Conservation (phyloP, 64 coral and sea anemone species). For the Exaiptasia diaphana region DNA sequence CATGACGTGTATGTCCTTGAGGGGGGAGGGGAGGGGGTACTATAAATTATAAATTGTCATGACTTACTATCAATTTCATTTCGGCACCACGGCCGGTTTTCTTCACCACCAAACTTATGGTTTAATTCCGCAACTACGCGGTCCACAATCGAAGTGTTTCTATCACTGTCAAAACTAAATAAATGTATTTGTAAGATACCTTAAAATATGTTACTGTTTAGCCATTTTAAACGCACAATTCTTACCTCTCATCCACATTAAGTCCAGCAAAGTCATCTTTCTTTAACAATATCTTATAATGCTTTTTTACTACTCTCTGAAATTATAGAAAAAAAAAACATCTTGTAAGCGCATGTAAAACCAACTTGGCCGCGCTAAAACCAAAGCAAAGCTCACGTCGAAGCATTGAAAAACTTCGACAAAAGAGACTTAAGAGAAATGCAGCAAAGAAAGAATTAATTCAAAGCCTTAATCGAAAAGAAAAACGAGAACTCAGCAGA, state of each 20-base stretch:
- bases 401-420: neutral
- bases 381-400: too few relatives aligned
- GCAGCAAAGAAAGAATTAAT: neutral
- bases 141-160: neutral
- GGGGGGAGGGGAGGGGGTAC: too few relatives aligned
- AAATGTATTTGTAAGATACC: neutral
- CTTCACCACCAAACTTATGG: neutral
- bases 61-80: neutral
- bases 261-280: too few relatives aligned
- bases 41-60: too few relatives aligned
- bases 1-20: too few relatives aligned
- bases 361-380: too few relatives aligned
- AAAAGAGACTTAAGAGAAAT: neutral
- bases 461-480: neutral
- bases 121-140: neutral
- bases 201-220: neutral
- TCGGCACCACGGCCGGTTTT: neutral
- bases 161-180: neutral
- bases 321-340: too few relatives aligned
- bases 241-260: too few relatives aligned
- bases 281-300: too few relatives aligned
- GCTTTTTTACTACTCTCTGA: too few relatives aligned
- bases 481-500: neutral
- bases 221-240: neutral
- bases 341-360: neutral